Evolutionary conservation across 1,140 invertebrate species (phyloP), one percentile per base, ranked within the genome.

Genomic region (Maniola jurtina): DNA sequence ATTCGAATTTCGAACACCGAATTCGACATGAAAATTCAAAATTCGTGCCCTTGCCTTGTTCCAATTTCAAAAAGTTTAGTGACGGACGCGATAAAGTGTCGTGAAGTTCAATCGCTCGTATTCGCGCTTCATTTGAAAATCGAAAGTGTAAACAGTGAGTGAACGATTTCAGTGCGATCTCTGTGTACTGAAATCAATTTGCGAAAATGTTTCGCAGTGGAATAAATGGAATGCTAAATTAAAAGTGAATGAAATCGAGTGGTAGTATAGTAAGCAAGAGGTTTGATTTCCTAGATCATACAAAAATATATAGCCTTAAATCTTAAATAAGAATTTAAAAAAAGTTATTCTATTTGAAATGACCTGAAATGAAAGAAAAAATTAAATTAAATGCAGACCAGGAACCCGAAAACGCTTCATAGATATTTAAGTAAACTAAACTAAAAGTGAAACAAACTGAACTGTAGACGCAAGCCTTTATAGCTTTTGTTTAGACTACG

Each of bases 1-100:
- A 79, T 75, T 60, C 71, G 73, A 79, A 76, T 71, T 75, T 60
- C 71, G 73, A 79, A 76, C 72, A 74, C 67, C 62, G 61, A 72
- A 77, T 66, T 66, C 61, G 61, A 68, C 61, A 65, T 65, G 25
- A 16, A 66, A 14, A 64, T 66, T 64, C 42, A 34, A 48, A 64
- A 63, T 64, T 72, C 35, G 15, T 71, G 73, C 59, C 36, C 58
- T 38, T 72, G 61, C 50, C 60, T 69, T 68, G 65, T 2, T 42
- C 40, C 15, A 64, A 55, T 61, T 70, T 67, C 15, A 55, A 40
- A 55, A 50, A 52, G 50, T 68, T 36, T 60, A 55, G 60, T 65
- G 60, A 68, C 10, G 25, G 5, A 57, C 14, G 52, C 14, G 15
- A 33, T 64, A 15, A 52, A 52, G 64, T 50, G 25, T 25, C 25